Conservation (phyloP, 2,113 vertebrate species). For the Gila orcuttii region DNA sequence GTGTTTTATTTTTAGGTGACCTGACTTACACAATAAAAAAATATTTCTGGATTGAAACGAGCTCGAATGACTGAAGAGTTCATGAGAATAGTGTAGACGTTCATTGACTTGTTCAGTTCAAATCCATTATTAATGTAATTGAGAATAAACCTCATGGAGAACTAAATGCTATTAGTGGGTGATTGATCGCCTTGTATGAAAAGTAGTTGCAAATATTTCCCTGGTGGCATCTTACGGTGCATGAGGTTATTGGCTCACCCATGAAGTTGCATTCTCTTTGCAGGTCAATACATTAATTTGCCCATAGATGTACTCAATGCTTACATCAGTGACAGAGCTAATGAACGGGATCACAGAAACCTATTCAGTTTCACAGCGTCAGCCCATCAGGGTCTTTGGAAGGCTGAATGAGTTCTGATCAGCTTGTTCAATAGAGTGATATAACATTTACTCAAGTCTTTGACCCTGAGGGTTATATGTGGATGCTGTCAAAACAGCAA, state of each 20-base stretch:
- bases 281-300: background rate
- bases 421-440: slow-evolving; percentile 15
- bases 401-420: slow-evolving; percentile 29
- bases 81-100: background rate
- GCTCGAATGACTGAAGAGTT: background rate
- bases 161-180: slow-evolving; percentile 22
- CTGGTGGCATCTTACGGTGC: slow-evolving; percentile 30
- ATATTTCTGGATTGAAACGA: background rate
- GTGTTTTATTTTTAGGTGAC: background rate
- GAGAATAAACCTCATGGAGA: slow-evolving; percentile 25
- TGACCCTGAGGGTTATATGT: slow-evolving; percentile 31
- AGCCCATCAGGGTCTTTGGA: background rate
- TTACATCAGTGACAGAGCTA: background rate
- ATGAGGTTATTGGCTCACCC: background rate
- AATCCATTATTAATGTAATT: slow-evolving; percentile 38
- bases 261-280: slow-evolving; percentile 16
- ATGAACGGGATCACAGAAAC: background rate
- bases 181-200: slow-evolving; percentile 26
- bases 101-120: background rate
- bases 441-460: slow-evolving; percentile 25
- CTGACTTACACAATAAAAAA: background rate
- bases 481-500: slow-evolving; percentile 43
- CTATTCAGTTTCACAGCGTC: slow-evolving; percentile 11
- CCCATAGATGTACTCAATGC: background rate
- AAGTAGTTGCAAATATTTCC: slow-evolving; percentile 45